These are phyloP conservation scores for Gastrophysa polygoni DNA, from an alignment of 2,888 invertebrate species.

Conservation along the genomic window DNA sequence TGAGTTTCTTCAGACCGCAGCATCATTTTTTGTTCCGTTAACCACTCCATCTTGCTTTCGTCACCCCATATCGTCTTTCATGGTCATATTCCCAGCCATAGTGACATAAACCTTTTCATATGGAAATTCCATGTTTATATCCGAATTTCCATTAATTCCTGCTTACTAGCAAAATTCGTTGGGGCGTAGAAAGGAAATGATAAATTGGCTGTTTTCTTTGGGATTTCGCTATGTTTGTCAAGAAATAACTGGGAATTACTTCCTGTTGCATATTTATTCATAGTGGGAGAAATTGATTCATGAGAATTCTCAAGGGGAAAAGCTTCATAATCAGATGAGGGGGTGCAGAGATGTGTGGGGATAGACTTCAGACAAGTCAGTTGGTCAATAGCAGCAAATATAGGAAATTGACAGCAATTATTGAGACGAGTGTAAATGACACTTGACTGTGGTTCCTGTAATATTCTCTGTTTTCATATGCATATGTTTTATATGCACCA, in stretches of 20 bases:
- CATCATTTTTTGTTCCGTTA: slow-evolving; percentile 1
- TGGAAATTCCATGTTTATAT: slow-evolving; percentile 38
- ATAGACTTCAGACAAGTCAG: too few species aligned
- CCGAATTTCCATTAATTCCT: slow-evolving; percentile 41
- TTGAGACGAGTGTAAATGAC: too few species aligned
- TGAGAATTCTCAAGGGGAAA: not conserved
- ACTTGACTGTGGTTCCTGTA: too few species aligned
- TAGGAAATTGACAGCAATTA: too few species aligned
- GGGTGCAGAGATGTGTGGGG: too few species aligned
- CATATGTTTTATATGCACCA: too few species aligned
- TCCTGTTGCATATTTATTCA: slow-evolving; percentile 3
- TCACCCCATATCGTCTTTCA: slow-evolving; percentile 10
- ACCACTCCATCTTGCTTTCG: slow-evolving; percentile 12
- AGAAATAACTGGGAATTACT: slow-evolving; percentile 8
- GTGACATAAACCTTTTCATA: slow-evolving; percentile 34
- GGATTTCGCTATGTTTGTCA: slow-evolving; percentile 10
- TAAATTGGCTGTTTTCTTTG: slow-evolving; percentile 14
- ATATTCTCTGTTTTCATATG: too few species aligned
- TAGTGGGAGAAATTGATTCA: not conserved
- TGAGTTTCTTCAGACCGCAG: too few species aligned
- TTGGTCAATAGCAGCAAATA: too few species aligned
- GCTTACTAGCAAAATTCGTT: slow-evolving; percentile 32
- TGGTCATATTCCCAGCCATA: slow-evolving; percentile 21
- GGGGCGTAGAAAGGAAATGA: slow-evolving; percentile 16
- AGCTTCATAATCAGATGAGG: not conserved